A percentile compares a stretch with the other conserved stretches of the same genome.
These are phyloP conservation scores for Drosophila sulfurigaster DNA, from an alignment of 1,140 invertebrate species.

Conservation along the genomic window DNA sequence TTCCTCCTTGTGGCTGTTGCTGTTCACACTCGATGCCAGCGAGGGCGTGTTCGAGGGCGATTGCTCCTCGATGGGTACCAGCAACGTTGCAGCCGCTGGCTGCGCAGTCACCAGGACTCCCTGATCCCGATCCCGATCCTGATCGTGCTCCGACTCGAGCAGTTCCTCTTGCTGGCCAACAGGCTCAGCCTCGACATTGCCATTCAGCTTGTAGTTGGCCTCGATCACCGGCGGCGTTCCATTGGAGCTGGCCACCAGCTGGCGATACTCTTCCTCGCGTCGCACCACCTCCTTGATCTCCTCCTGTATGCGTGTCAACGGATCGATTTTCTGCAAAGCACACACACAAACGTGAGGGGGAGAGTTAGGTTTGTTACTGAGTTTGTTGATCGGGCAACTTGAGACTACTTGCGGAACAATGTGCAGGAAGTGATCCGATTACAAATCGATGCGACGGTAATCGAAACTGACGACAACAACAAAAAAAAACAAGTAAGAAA, in stretches of 20 bases:
- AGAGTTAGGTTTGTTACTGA: background rate
- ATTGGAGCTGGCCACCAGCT: constrained; percentile 80
- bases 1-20: constrained; percentile 73
- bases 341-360: background rate
- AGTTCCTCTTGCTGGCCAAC: background rate
- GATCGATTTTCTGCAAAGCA: constrained; percentile 86
- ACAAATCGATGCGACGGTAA: constrained; percentile 49
- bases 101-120: constrained; percentile 67
- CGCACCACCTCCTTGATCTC: constrained; percentile 90
- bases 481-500: no score
- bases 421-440: constrained; percentile 59
- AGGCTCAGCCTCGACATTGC: constrained; percentile 15
- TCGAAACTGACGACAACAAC: constrained; percentile 37
- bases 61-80: constrained; percentile 67
- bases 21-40: constrained; percentile 73
- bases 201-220: constrained; percentile 69
- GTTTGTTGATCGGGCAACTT: background rate
- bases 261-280: constrained; percentile 88
- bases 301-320: constrained; percentile 88
- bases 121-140: constrained; percentile 27
- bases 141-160: constrained; percentile 8
- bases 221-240: constrained; percentile 53
- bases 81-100: constrained; percentile 44
- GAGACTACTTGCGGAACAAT: background rate
- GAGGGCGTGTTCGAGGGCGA: constrained; percentile 66